These are phyloP conservation scores for Lepidocyrtinus sp. DNA, from an alignment of 2,888 invertebrate genomes.

Conservation along the genomic window DNA sequence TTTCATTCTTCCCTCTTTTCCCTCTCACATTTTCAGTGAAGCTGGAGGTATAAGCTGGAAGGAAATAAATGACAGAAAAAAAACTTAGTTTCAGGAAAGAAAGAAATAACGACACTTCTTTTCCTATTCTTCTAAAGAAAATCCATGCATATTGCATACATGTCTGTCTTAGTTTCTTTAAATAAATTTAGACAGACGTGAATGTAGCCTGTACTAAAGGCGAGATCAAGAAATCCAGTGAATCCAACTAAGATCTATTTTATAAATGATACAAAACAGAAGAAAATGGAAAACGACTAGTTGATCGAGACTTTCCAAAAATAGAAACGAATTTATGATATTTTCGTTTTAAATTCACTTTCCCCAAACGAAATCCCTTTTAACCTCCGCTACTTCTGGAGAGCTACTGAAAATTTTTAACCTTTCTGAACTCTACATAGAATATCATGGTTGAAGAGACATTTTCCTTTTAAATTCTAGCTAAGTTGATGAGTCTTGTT, in stretches of 20 bases:
- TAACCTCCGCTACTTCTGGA: background rate
- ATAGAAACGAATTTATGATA: background rate
- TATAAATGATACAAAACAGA: background rate
- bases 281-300: slow-evolving; percentile 20
- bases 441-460: background rate
- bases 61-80: slow-evolving; percentile 53
- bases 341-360: background rate
- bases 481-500: background rate
- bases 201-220: background rate
- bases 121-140: slow-evolving; percentile 14
- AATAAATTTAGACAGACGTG: background rate
- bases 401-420: background rate
- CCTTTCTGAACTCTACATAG: background rate
- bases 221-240: background rate
- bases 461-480: background rate
- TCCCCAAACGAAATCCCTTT: background rate
- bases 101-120: slow-evolving; percentile 29
- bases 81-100: slow-evolving; percentile 24
- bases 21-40: background rate
- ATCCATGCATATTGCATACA: slow-evolving; percentile 17
- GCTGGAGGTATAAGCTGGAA: slow-evolving; percentile 2
- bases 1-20: slow-evolving; percentile 50
- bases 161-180: background rate
- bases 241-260: background rate
- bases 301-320: background rate